Conservation (phyloP, 2,797 vertebrate genomes). For the Apodemus agrarius region DNA sequence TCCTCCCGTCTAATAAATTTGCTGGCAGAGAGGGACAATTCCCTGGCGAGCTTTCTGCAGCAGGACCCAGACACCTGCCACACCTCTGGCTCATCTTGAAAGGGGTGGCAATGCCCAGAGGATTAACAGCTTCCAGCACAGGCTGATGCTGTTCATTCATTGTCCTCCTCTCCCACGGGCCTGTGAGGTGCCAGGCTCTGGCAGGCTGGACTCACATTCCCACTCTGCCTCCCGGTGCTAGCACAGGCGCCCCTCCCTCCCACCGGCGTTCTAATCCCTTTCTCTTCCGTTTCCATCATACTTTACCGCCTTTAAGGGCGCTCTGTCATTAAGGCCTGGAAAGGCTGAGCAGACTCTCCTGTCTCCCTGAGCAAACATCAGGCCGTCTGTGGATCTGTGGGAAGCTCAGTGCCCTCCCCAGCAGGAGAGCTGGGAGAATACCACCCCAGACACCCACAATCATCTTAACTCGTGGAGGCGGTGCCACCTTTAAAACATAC, state of each 20-base stretch:
- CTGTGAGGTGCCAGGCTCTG: neutral
- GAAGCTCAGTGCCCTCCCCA: neutral
- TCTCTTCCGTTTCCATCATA: neutral
- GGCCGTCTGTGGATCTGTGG: fast-evolving
- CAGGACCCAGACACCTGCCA: neutral
- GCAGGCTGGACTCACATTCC: neutral
- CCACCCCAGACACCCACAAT: fast-evolving
- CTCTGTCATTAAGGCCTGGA: neutral
- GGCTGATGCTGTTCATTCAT: neutral
- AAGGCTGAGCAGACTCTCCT: neutral
- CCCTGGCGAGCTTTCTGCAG: neutral
- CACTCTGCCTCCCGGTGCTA: too few species aligned
- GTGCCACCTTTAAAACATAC: neutral
- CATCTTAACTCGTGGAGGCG: neutral
- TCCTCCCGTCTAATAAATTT: neutral
- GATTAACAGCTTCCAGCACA: too few species aligned
- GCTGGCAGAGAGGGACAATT: neutral
- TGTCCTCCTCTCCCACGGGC: neutral
- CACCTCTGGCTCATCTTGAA: neutral
- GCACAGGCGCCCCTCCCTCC: neutral
- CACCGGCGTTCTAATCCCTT: neutral
- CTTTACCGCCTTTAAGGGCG: neutral
- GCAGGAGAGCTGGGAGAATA: neutral
- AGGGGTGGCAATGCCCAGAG: neutral
- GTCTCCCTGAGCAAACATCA: neutral